Conservation (phyloP, 2,888 invertebrate genomes). For the Ochropleura plecta region DNA sequence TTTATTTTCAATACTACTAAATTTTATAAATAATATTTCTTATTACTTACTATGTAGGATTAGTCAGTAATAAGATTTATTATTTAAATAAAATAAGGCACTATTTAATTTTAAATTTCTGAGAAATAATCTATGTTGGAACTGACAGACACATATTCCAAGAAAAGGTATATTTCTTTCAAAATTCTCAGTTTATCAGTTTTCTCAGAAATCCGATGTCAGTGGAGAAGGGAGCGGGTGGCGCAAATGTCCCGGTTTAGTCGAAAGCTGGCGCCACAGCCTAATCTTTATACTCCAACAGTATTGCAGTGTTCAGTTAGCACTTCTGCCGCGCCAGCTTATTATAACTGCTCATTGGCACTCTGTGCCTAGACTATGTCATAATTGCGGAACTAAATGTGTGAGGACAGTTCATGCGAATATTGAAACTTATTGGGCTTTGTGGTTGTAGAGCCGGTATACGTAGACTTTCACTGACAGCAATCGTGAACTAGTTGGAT, state of each 20-base stretch:
- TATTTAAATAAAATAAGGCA: too few species aligned
- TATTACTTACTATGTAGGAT: too few species aligned
- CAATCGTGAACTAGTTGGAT: neutral
- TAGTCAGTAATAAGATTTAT: too few species aligned
- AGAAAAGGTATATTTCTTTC: slow-evolving; percentile 7
- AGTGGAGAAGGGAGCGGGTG: slow-evolving; percentile 63
- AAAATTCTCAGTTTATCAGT: slow-evolving; percentile 27
- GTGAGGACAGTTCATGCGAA: slow-evolving; percentile 26
- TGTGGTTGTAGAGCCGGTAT: neutral
- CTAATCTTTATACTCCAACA: slow-evolving; percentile 67
- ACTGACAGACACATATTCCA: neutral
- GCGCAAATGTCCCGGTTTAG: slow-evolving; percentile 62
- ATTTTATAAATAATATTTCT: neutral
- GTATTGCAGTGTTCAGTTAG: slow-evolving; percentile 62
- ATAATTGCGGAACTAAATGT: slow-evolving; percentile 39
- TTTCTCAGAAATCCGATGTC: slow-evolving; percentile 37
- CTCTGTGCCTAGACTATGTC: slow-evolving; percentile 34
- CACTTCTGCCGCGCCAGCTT: slow-evolving; percentile 50
- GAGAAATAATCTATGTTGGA: neutral
- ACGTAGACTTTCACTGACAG: neutral
- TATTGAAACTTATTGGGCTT: slow-evolving; percentile 40
- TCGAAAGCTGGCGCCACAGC: slow-evolving; percentile 64
- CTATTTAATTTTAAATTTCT: neutral
- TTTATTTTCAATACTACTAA: neutral
- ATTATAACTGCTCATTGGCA: slow-evolving; percentile 49